Evolutionary conservation across 2,797 vertebrate genomes (phyloP).

Genomic region (Myripristis jacobus): DNA sequence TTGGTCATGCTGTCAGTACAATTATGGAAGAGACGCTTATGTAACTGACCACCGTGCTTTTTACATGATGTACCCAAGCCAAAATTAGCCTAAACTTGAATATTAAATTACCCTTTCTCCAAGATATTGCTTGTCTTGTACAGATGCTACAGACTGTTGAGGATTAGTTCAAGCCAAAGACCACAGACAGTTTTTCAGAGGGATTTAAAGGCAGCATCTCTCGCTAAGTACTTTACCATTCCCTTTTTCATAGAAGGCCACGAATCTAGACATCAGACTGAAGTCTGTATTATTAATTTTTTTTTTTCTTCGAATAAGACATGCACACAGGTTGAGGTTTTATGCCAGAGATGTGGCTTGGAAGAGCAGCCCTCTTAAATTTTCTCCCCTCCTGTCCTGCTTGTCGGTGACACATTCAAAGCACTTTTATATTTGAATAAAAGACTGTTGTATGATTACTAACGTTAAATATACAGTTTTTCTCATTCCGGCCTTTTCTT

Average conservation of each 20-base stretch:
- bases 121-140: slow-evolving; percentile 38
- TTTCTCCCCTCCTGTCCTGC: background rate
- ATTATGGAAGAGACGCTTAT: background rate
- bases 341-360: background rate
- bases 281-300: too few species aligned
- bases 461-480: slow-evolving; percentile 13
- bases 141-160: slow-evolving; percentile 20
- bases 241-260: background rate
- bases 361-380: background rate
- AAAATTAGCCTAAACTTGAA: slow-evolving; percentile 9
- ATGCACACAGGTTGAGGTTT: background rate
- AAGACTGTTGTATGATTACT: slow-evolving; percentile 2
- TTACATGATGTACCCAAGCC: background rate
- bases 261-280: background rate
- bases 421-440: slow-evolving; percentile 60
- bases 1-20: background rate
- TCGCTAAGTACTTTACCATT: background rate
- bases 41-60: background rate
- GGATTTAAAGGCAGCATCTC: background rate
- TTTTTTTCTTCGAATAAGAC: background rate
- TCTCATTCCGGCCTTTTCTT: slow-evolving; percentile 43
- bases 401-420: slow-evolving; percentile 28
- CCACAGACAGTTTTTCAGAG: slow-evolving; percentile 30
- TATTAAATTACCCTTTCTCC: slow-evolving; percentile 20
- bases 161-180: slow-evolving; percentile 71